phyloP scores from a whole-genome alignment of 2,797 vertebrate genomes.

The Chaenodraco wilsoni region DNA sequence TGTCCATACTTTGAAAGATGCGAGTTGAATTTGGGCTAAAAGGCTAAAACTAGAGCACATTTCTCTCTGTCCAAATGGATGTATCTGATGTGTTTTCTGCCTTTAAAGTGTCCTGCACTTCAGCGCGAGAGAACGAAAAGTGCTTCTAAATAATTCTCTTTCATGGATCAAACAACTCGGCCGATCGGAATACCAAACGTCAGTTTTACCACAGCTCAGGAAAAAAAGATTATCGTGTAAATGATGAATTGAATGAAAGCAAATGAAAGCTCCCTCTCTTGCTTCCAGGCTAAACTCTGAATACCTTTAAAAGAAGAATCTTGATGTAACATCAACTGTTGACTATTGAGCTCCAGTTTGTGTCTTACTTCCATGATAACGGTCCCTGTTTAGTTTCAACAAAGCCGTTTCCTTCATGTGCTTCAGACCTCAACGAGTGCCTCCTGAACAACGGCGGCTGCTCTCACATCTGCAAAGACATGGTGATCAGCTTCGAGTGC shows the following conservation, averaged over 20 bases:
- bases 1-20: not conserved
- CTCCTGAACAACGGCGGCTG: slow-evolving; percentile 95
- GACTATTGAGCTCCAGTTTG: not conserved
- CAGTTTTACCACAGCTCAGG: not conserved
- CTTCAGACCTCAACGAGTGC: slow-evolving; percentile 92
- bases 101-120: slow-evolving; percentile 7
- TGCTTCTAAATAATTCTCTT: slow-evolving; percentile 52
- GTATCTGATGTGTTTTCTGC: slow-evolving; percentile 24
- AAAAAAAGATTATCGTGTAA: not conserved
- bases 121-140: not conserved
- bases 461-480: slow-evolving; percentile 96
- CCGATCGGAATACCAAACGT: slow-evolving; percentile 23
- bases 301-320: too few species aligned
- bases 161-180: slow-evolving; percentile 34
- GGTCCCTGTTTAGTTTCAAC: not conserved
- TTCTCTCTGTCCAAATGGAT: slow-evolving; percentile 5
- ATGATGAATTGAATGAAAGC: too few species aligned
- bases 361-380: not conserved
- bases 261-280: too few species aligned
- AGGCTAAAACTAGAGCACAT: not conserved
- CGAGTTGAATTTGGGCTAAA: slow-evolving; percentile 4
- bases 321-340: not conserved
- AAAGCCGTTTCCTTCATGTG: not conserved
- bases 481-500: slow-evolving; percentile 92
- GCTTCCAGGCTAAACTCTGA: too few species aligned